A percentile compares a stretch with the other conserved stretches of the same genome.
Conservation (phyloP, 2,888 invertebrate species). For the Lagria hirta region DNA sequence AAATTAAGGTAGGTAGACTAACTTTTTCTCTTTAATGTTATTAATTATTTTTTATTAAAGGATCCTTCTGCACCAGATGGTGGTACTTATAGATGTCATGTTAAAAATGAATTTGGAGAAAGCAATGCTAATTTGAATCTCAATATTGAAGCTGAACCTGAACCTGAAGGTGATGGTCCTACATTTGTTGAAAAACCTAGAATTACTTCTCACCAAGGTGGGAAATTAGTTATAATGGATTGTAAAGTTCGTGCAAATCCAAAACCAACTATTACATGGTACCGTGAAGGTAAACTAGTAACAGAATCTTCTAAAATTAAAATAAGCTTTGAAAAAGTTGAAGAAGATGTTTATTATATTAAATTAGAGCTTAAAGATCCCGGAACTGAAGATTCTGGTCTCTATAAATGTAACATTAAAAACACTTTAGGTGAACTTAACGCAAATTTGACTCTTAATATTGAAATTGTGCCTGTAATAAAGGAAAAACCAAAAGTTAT, state of each 20-base stretch:
- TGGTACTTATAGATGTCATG: constrained; percentile 90
- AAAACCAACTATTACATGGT: constrained; percentile 81
- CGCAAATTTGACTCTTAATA: constrained; percentile 95
- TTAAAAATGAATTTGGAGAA: constrained; percentile 94
- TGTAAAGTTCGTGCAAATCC: constrained; percentile 78
- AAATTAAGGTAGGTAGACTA: constrained; percentile 77
- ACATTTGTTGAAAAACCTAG: constrained; percentile 90
- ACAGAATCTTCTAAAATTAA: constrained; percentile 80
- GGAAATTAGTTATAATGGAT: constrained; percentile 85
- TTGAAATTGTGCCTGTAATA: constrained; percentile 95
- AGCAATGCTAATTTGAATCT: constrained; percentile 95
- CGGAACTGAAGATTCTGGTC: constrained; percentile 92
- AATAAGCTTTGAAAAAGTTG: constrained; percentile 69
- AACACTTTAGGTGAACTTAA: constrained; percentile 95
- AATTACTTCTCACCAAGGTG: constrained; percentile 80
- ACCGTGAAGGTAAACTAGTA: constrained; percentile 75
- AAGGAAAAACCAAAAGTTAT: constrained; percentile 91
- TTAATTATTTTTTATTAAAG: constrained; percentile 61
- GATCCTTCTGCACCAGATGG: constrained; percentile 80
- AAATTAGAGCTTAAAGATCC: constrained; percentile 87
- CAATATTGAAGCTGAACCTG: constrained; percentile 96
- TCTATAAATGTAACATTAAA: constrained; percentile 97
- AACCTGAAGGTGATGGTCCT: constrained; percentile 90
- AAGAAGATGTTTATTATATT: constrained; percentile 84
- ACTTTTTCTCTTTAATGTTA: too few relatives aligned